Percentiles rank a stretch among this genome's conserved stretches.
phyloP scores from a whole-genome alignment of 2,888 invertebrate genomes.

The Eupithecia insigniata region DNA sequence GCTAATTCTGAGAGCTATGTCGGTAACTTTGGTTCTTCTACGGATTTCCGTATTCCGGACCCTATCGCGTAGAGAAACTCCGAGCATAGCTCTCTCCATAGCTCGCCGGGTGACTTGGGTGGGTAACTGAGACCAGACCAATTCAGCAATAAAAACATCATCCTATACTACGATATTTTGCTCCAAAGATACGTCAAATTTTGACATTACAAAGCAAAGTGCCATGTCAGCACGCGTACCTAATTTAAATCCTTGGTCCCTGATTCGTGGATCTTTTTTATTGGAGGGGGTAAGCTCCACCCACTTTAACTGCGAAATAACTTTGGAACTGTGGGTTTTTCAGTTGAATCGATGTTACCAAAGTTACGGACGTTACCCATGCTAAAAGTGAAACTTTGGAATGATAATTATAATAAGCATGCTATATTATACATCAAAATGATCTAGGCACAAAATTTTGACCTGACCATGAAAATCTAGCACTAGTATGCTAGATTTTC shows the following conservation, averaged over 20 bases:
- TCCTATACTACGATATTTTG: slow-evolving; percentile 63
- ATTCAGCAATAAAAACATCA: slow-evolving; percentile 40
- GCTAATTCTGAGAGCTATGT: no score
- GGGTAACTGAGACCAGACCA: no score
- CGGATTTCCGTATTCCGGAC: no score
- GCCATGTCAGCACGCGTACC: slow-evolving; percentile 73
- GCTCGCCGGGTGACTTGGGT: no score
- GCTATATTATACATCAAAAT: slow-evolving; percentile 10
- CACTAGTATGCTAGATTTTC: slow-evolving; percentile 4
- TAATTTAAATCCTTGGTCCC: slow-evolving; percentile 57
- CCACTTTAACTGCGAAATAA: slow-evolving; percentile 40
- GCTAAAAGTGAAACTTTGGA: slow-evolving; percentile 33
- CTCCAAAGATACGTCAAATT: slow-evolving; percentile 69
- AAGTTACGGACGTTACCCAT: not conserved
- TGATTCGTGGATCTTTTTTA: slow-evolving; percentile 61
- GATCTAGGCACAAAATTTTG: not conserved
- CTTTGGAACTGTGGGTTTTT: not conserved
- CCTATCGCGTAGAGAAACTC: no score
- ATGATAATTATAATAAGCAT: slow-evolving; percentile 13
- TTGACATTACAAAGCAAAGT: slow-evolving; percentile 64
- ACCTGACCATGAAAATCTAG: slow-evolving; percentile 12
- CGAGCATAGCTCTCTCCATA: no score
- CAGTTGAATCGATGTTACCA: slow-evolving; percentile 23
- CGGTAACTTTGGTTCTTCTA: no score
- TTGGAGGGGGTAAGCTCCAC: slow-evolving; percentile 51